These are phyloP conservation scores for Euura lappo DNA, from an alignment of 1,140 invertebrate species.

Conservation along the genomic window DNA sequence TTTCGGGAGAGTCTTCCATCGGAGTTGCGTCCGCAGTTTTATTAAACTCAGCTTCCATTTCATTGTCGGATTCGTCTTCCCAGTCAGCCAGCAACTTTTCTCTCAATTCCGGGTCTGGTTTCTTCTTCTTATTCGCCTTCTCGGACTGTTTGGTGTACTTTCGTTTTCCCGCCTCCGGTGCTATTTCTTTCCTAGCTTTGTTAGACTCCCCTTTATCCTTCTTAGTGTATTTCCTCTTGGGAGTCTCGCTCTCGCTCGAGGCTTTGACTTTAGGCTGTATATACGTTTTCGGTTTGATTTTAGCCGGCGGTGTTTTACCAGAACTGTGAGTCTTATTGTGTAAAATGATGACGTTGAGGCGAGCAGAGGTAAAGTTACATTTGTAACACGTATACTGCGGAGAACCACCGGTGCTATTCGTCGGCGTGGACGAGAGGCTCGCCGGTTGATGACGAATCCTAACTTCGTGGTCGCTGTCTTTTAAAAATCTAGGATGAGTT, in stretches of 20 bases:
- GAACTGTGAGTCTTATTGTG: constrained; percentile 71
- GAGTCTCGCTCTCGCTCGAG: constrained; percentile 43
- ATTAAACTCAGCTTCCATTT: constrained; percentile 30
- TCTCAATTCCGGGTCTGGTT: constrained; percentile 50
- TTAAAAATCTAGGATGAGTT: constrained; percentile 62
- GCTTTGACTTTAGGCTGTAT: constrained; percentile 32
- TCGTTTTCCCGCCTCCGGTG: constrained; percentile 40
- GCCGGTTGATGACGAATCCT: constrained; percentile 57
- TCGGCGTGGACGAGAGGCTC: constrained; percentile 41
- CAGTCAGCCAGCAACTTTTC: constrained; percentile 58
- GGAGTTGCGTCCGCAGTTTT: constrained; percentile 20
- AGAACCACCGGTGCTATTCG: constrained; percentile 33
- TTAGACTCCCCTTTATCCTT: constrained; percentile 44
- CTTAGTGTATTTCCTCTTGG: constrained; percentile 57
- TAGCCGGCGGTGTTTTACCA: constrained; percentile 25
- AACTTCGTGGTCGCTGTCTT: constrained; percentile 68
- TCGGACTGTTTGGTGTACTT: constrained; percentile 45
- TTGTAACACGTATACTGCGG: constrained; percentile 68
- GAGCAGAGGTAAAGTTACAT: constrained; percentile 68
- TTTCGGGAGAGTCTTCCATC: constrained; percentile 14
- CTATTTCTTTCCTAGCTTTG: constrained; percentile 38
- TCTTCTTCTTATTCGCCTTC: constrained; percentile 47
- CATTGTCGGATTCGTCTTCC: constrained; percentile 52
- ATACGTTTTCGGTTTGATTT: constrained; percentile 34
- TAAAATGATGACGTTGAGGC: constrained; percentile 73